Evolutionary conservation across 2,888 invertebrate genomes (phyloP), one percentile per base, ranked within the genome.

Genomic region (Drosophila ochracea): DNA sequence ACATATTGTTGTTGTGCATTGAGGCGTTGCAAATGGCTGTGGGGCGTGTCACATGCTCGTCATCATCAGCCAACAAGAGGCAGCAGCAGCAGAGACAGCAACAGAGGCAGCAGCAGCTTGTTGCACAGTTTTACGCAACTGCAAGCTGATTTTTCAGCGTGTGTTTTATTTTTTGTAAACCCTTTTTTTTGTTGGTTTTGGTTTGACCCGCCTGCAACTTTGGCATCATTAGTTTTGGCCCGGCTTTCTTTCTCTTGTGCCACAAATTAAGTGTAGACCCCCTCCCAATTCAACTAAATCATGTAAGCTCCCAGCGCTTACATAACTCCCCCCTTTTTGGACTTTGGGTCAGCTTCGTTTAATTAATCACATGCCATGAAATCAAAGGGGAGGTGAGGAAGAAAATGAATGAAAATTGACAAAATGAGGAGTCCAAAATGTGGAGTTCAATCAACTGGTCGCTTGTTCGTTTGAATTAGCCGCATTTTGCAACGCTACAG

Each of bases 21-120:
- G 82, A 89, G 80, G 82, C 91, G 91, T 91, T 87, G 76, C 87
- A 83, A 91, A 82, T 80, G 90, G 73, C 68, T 72, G 59, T 19
- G 89, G 79, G 89, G 90, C 88, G 88, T 90, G 91, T 83, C 87
- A 83, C 83, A 75, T 85, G 87, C 76, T 89, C 91, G 82, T 86
- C 87, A 85, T 80, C 80, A 66, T 65, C 69, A 73, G 31, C 80
- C 61, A 53, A 28, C 64, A 71, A 47, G 13, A 1, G 13, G 6
- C 65, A 53, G 53, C 59, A 33, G 39, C 31, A 31, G 31, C 31
- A 31, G 30, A 30, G 30, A 49, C 62, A 33, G 39, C 30, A 30
- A 7, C 28, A 65, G 35, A 53, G 65, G 60, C 74, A 55, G 60
- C 82, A 68, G 72, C 59, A 82, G 84, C 78, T 77, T 70, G 83